Evolutionary conservation across 64 coral and sea anemone genomes (phyloP), one percentile per base, ranked within the genome.

Genomic region (Dendrophyllia cribrosa): DNA sequence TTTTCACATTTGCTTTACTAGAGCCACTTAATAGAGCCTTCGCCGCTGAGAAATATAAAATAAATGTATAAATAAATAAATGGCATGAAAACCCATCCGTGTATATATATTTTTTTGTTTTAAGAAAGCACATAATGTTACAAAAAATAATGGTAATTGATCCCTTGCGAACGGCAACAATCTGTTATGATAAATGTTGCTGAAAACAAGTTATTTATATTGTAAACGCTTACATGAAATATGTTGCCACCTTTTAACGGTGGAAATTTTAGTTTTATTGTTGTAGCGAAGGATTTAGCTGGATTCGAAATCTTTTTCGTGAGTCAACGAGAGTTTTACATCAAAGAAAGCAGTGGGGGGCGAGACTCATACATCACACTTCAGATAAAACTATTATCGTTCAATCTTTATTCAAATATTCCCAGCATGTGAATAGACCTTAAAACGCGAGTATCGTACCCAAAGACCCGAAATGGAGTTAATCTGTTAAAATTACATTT

Each of bases 321-420:
- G 72, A 43, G 34, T 4, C 4, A 19, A 75, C 9, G 19, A 75
- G 72, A 17, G 46, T 67, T 63, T 66, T 50, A 66, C 44, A 14
- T 62, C 34, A 43, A 6, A 21, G 24, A 50, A 49, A 43, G 7
- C 62, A 50, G 62, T 65, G 62, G 80, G 53, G 53, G 53, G 53
- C 53, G 7, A 56, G 80, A 67, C 11, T 11, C 26, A 13, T 3
- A 63, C 16, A 62, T 45, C 59, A n/a, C 58, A 20, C 80, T 68
- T 84, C 19, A 66, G 44, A 83, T 48, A 24, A 55, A 79, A 51
- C 76, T 3, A 59, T 59, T 79, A 62, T 17, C 14, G 55, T 5
- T 46, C n/a, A 8, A 51, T 67, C 67, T 66, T 84, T 66, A 67
- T 84, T 84, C 61, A 67, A 21, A 63, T 83, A 22, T 67, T 67